Percentiles rank a stretch among this genome's conserved stretches.
Evolutionary conservation across 2,797 vertebrate species (phyloP).

Genomic region (Hippoglossus hippoglossus): DNA sequence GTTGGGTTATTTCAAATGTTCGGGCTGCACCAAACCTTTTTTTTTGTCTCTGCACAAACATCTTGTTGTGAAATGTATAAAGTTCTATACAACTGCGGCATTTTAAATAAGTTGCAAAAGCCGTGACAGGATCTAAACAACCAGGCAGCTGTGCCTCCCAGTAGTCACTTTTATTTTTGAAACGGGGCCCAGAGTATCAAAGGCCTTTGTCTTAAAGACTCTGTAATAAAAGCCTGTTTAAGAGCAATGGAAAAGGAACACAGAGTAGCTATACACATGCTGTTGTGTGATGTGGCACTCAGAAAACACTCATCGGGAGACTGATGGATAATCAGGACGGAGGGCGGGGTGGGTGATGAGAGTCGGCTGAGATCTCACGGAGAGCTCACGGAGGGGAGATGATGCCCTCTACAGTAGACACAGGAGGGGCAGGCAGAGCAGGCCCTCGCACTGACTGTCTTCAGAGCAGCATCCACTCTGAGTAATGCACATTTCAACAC

Average conservation of each 20-base stretch:
- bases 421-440: slow-evolving; percentile 37
- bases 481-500: not conserved
- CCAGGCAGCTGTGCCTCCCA: slow-evolving; percentile 70
- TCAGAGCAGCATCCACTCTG: slow-evolving; percentile 5
- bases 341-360: slow-evolving; percentile 60
- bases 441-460: slow-evolving; percentile 24
- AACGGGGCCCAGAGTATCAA: slow-evolving; percentile 66
- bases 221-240: slow-evolving; percentile 73
- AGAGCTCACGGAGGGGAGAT: slow-evolving; percentile 78
- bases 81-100: slow-evolving; percentile 40
- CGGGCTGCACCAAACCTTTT: slow-evolving; percentile 17
- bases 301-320: slow-evolving; percentile 53
- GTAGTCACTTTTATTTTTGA: slow-evolving; percentile 68
- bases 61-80: slow-evolving; percentile 40
- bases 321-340: slow-evolving; percentile 67
- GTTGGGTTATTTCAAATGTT: slow-evolving; percentile 54
- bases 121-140: slow-evolving; percentile 54
- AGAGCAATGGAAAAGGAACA: slow-evolving; percentile 63
- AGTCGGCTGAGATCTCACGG: slow-evolving; percentile 50
- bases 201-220: slow-evolving; percentile 74
- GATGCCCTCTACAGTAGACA: slow-evolving; percentile 86
- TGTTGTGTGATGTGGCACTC: slow-evolving; percentile 79
- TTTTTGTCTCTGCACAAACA: slow-evolving; percentile 20
- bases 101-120: slow-evolving; percentile 54
- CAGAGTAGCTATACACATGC: slow-evolving; percentile 61